Evolutionary conservation across 1,140 invertebrate genomes (phyloP), one percentile per base, ranked within the genome.

Genomic region (Argopecten irradians): DNA sequence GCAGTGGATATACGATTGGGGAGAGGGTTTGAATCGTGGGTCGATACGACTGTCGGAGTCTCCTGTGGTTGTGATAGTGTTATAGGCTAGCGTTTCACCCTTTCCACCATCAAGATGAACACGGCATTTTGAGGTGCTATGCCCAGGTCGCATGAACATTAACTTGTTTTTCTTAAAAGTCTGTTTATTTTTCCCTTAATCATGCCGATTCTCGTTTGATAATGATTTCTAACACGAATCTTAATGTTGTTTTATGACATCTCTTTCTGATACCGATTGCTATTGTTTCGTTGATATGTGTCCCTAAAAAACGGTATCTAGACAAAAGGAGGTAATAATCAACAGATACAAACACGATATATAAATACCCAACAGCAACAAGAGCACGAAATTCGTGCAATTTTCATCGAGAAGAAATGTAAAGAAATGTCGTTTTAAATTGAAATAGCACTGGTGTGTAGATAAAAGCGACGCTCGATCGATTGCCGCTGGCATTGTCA

Each of bases 301-400:
- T 28, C 28, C 55, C 55, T 16, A 1, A 28, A n/a, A 71, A 71
- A 16, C 55, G 55, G 7, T 28, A 28, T 71, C 16, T 71, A 71
- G 8, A 71, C 28, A 1, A 71, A n/a, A 71, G 7, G 55, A 71
- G 28, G 7, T 16, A 71, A 71, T 71, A 71, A n/a, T 71, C 55
- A 28, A 71, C 55, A 28, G 13, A 71, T 71, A 28, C 1, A 1
- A 22, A 28, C 22, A 11, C 28, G 55, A 71, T n/a, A 71, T 3
- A n/a, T 71, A 71, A 71, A 71, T 71, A 71, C 55, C n/a, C 55
- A n/a, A n/a, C n/a, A 71, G 55, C 55, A 71, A 71, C 22, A 71
- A 5, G 11, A 1, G 22, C 55, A 71, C 22, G 55, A 71, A 5
- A 28, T 71, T 71, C 55, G n/a, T 71, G 55, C 55, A 71, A 71